A percentile compares a stretch with the other conserved stretches of the same genome.
Conservation (phyloP, 2,888 invertebrate genomes). For the Sthenelais limicola region DNA sequence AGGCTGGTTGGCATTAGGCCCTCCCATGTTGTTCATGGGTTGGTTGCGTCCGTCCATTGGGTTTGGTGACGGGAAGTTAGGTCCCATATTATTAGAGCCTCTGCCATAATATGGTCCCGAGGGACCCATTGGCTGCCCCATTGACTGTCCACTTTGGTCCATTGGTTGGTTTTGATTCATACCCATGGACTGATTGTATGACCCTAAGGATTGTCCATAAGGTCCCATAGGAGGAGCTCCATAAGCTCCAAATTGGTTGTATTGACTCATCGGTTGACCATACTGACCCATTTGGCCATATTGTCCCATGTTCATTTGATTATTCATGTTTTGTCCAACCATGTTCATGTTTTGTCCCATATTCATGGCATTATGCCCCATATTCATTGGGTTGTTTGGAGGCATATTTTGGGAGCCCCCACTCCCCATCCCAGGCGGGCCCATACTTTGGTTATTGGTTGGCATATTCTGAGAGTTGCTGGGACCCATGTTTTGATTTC, state of each 20-base stretch:
- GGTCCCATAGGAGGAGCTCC: constrained; percentile 18
- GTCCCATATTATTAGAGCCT: constrained; percentile 10
- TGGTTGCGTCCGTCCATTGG: constrained; percentile 20
- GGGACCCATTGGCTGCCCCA: constrained; percentile 19
- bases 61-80: neutral
- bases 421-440: neutral
- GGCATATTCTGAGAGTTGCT: constrained; percentile 4
- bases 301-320: constrained; percentile 8
- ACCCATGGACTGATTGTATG: constrained; percentile 30
- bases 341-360: constrained; percentile 16
- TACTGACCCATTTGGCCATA: constrained; percentile 25
- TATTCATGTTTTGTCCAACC: neutral
- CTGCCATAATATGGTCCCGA: constrained; percentile 27
- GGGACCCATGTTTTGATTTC: constrained; percentile 2
- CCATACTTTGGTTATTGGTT: too few relatives aligned
- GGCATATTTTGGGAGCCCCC: constrained; percentile 4
- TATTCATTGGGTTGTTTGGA: neutral
- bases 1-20: neutral
- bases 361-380: constrained; percentile 11
- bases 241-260: too few relatives aligned
- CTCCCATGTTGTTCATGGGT: too few relatives aligned
- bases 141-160: neutral
- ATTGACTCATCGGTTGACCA: constrained; percentile 6
- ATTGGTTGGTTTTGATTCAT: constrained; percentile 7
- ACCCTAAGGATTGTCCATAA: constrained; percentile 10